Conservation (phyloP, 2,797 vertebrate species). For the Tachyglossus aculeatus region DNA sequence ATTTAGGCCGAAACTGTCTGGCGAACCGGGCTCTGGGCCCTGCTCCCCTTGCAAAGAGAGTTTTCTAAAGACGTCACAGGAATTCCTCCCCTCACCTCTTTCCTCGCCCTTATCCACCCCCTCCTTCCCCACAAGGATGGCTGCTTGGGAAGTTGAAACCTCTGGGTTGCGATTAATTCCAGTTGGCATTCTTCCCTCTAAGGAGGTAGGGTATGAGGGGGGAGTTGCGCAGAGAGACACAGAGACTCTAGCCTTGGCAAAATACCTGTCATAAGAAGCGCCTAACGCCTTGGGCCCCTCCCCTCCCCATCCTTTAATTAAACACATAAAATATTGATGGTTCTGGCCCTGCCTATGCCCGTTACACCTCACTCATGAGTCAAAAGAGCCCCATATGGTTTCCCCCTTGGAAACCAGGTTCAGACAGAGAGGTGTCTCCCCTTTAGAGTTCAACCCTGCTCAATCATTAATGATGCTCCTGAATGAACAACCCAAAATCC, state of each 20-base stretch:
- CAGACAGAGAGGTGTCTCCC: constrained; percentile 60
- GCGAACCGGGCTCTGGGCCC: not conserved
- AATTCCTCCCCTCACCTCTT: fast-evolving
- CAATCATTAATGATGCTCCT: constrained; percentile 71
- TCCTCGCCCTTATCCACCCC: no score
- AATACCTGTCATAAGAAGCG: not conserved
- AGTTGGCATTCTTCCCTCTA: not conserved
- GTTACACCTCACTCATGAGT: constrained; percentile 66
- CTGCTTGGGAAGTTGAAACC: not conserved
- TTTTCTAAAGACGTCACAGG: not conserved
- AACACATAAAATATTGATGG: constrained; percentile 79
- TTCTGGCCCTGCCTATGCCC: constrained; percentile 64
- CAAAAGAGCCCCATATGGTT: constrained; percentile 68
- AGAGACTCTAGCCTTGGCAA: not conserved
- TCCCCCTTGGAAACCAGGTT: constrained; percentile 63
- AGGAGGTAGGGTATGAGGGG: not conserved
- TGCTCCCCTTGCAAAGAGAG: fast-evolving
- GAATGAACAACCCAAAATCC: constrained; percentile 27
- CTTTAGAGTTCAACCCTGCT: constrained; percentile 58
- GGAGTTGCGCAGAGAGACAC: not conserved
- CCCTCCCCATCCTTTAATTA: constrained; percentile 67
- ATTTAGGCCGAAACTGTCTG: no score
- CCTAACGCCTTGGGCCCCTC: no score
- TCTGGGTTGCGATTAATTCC: not conserved
- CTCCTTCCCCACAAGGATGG: not conserved